phyloP scores from a whole-genome alignment of 2,797 vertebrate genomes.

The Myoxocephalus aenaeus region DNA sequence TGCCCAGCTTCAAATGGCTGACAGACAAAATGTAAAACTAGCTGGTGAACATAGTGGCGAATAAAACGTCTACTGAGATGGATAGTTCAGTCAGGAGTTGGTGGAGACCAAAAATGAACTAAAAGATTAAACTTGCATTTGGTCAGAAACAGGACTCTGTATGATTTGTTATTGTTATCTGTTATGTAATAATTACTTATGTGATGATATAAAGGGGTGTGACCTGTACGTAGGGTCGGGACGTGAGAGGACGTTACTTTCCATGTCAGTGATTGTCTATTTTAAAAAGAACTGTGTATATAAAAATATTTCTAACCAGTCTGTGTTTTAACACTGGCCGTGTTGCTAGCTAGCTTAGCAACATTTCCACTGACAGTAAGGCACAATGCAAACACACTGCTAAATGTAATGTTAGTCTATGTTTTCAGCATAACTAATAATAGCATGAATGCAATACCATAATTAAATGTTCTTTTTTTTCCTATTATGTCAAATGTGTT shows the following conservation, averaged over 20 bases:
- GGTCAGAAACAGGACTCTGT: neutral
- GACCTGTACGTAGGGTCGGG: neutral
- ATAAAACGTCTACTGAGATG: neutral
- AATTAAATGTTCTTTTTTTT: neutral
- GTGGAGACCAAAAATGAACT: neutral
- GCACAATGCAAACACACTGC: neutral
- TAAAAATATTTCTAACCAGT: neutral
- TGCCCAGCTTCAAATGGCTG: neutral
- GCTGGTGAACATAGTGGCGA: neutral
- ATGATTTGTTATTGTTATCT: neutral
- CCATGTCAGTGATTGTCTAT: neutral
- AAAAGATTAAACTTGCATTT: neutral
- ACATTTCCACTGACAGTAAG: neutral
- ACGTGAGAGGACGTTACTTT: neutral
- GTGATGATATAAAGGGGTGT: no score
- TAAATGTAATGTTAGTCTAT: neutral
- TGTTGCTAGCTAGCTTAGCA: neutral
- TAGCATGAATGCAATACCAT: neutral
- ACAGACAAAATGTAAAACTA: neutral
- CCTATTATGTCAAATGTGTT: neutral
- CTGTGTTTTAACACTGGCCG: neutral
- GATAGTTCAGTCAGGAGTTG: neutral
- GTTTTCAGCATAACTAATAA: neutral
- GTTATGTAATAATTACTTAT: neutral
- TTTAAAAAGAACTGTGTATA: neutral